Conservation (phyloP, 2,888 invertebrate species). For the Patella depressa region DNA sequence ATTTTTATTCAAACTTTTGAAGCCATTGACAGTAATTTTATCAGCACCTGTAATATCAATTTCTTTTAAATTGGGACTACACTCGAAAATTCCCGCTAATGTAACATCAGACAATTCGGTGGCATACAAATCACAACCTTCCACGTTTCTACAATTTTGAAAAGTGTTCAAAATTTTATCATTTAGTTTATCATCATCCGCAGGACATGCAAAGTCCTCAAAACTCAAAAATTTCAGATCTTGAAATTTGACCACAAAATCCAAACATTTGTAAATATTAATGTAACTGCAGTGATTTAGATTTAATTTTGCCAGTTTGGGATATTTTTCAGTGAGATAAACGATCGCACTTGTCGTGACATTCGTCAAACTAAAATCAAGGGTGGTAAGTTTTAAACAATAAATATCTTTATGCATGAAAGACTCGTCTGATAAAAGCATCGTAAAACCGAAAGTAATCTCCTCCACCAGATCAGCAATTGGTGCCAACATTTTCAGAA, state of each 20-base stretch:
- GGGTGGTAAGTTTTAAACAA: conserved; percentile 37
- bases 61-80: conserved; percentile 22
- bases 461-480: conserved; percentile 37
- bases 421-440: conserved; percentile 25
- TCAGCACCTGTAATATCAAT: conserved; percentile 22
- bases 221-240: conserved; percentile 20
- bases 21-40: conserved; percentile 22
- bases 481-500: conserved; percentile 31
- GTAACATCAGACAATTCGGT: conserved; percentile 26
- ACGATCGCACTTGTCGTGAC: conserved; percentile 11
- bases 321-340: conserved; percentile 20
- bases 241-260: conserved; percentile 12
- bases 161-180: conserved; percentile 18
- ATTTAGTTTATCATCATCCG: not conserved
- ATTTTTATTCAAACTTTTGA: conserved; percentile 10
- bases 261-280: conserved; percentile 23
- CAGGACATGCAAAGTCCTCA: conserved; percentile 19
- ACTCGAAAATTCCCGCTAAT: conserved; percentile 16
- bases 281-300: conserved; percentile 22
- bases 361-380: conserved; percentile 24
- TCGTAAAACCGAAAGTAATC: conserved; percentile 31
- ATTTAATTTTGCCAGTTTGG: conserved; percentile 14
- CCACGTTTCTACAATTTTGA: conserved; percentile 12
- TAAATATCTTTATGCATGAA: conserved; percentile 35
- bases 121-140: conserved; percentile 16